These are phyloP conservation scores for Hirtodrosophila histrioides DNA, from an alignment of 2,888 invertebrate species.

Conservation along the genomic window DNA sequence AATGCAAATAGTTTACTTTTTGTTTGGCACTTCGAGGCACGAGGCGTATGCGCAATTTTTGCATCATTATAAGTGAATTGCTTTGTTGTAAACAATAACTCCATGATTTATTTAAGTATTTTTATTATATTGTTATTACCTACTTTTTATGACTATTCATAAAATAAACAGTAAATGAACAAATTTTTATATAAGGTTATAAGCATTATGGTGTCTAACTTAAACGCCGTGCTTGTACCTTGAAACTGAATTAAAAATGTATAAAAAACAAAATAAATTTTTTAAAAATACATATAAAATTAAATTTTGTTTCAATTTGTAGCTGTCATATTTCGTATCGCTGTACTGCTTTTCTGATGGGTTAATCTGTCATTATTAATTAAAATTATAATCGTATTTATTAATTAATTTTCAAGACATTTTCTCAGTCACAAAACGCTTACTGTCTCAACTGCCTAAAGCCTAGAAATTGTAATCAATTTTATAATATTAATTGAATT, in stretches of 20 bases:
- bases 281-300: background rate
- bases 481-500: background rate
- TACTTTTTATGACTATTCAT: too few relatives aligned
- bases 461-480: background rate
- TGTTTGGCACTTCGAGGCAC: slow-evolving; percentile 17
- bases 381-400: background rate
- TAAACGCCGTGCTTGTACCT: background rate
- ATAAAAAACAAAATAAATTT: slow-evolving; percentile 3
- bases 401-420: too few relatives aligned
- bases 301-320: slow-evolving; percentile 5
- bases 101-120: too few relatives aligned
- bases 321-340: slow-evolving; percentile 11
- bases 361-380: slow-evolving; percentile 22
- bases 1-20: background rate
- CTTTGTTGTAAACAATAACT: too few relatives aligned
- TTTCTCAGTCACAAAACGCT: too few relatives aligned
- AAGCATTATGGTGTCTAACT: too few relatives aligned
- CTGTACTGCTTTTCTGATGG: background rate
- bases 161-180: too few relatives aligned
- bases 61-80: too few relatives aligned
- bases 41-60: slow-evolving; percentile 29
- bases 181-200: too few relatives aligned
- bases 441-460: background rate
- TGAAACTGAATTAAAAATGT: slow-evolving; percentile 8
- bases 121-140: too few relatives aligned